These are phyloP conservation scores for Parnassius orleans DNA, from an alignment of 2,888 invertebrate genomes.

Conservation along the genomic window DNA sequence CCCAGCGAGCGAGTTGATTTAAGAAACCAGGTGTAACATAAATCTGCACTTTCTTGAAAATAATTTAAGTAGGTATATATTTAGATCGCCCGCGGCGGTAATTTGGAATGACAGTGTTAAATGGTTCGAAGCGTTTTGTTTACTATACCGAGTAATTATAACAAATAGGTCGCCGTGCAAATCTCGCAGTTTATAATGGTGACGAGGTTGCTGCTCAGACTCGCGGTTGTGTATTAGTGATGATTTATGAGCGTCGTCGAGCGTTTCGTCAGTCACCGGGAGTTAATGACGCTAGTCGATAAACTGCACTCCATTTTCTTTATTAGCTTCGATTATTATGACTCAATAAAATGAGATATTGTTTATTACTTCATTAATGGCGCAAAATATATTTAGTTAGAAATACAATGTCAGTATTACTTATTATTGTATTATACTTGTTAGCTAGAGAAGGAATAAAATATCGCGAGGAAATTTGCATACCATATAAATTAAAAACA, in stretches of 20 bases:
- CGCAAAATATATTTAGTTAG: no score
- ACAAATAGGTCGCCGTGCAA: slow-evolving; percentile 55
- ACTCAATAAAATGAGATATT: background rate
- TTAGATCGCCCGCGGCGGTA: slow-evolving; percentile 41
- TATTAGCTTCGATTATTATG: slow-evolving; percentile 37
- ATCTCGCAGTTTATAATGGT: slow-evolving; percentile 46
- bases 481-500: no score
- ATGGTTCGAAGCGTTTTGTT: slow-evolving; percentile 63
- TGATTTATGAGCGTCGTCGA: slow-evolving; percentile 55
- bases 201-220: slow-evolving; percentile 41
- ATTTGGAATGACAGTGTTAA: slow-evolving; percentile 67
- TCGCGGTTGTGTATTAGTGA: slow-evolving; percentile 41
- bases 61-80: slow-evolving; percentile 35
- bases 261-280: slow-evolving; percentile 46
- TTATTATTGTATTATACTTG: no score
- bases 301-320: slow-evolving; percentile 57
- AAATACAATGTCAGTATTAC: no score
- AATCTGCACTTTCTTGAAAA: slow-evolving; percentile 46
- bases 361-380: background rate
- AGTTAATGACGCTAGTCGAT: slow-evolving; percentile 51
- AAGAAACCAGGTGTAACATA: slow-evolving; percentile 51
- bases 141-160: slow-evolving; percentile 59
- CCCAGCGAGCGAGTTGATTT: slow-evolving; percentile 41
- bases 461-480: no score
- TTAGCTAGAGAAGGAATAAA: no score